These are phyloP conservation scores for Saguinus imperator DNA, from an alignment of 2,113 vertebrate genomes.

Conservation along the genomic window DNA sequence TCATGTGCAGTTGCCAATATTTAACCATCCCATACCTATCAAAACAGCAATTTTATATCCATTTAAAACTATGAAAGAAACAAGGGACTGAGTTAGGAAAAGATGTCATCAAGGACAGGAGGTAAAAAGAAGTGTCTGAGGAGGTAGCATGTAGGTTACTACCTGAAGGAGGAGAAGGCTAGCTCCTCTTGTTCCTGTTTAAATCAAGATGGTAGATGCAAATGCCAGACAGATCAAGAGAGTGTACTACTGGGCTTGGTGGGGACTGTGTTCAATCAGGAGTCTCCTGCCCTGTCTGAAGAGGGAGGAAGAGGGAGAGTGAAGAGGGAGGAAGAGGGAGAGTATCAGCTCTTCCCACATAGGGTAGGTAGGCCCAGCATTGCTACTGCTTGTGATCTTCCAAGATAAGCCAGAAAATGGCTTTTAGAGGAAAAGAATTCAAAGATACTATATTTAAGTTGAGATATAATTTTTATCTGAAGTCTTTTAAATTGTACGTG, in stretches of 20 bases:
- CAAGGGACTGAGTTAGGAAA: neutral
- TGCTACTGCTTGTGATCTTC: no score
- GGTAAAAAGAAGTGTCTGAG: neutral
- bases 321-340: no score
- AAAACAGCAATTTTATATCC: neutral
- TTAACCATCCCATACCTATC: neutral
- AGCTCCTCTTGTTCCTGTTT: neutral
- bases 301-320: no score
- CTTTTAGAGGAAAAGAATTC: neutral
- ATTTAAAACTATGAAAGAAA: neutral
- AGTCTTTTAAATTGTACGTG: neutral
- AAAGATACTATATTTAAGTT: neutral
- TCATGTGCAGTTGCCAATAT: neutral
- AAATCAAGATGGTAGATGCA: neutral
- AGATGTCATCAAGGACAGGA: neutral
- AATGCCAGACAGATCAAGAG: no score
- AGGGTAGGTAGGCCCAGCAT: no score
- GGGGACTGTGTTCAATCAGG: accelerated
- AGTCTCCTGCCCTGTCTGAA: accelerated
- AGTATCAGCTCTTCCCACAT: neutral
- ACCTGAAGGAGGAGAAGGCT: neutral
- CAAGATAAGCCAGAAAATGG: neutral
- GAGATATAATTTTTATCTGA: neutral
- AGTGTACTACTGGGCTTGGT: accelerated
- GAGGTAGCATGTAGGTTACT: neutral